phyloP scores from a whole-genome alignment of 2,113 vertebrate genomes.

The Neofelis nebulosa region DNA sequence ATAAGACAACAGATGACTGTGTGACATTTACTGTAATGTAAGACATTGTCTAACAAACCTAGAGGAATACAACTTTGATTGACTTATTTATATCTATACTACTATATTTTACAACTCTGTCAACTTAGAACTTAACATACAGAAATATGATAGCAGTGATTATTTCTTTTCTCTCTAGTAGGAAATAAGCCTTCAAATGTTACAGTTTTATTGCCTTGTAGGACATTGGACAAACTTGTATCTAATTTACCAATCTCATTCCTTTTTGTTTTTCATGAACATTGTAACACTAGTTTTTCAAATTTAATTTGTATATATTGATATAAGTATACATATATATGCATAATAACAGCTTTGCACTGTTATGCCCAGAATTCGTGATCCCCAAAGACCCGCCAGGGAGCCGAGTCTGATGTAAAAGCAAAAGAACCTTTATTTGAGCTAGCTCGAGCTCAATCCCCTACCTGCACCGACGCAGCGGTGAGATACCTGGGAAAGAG shows the following conservation, averaged over 20 bases:
- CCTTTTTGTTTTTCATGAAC: background rate
- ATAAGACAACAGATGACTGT: background rate
- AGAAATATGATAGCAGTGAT: background rate
- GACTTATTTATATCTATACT: background rate
- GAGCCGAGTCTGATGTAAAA: too few species aligned
- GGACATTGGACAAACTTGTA: background rate
- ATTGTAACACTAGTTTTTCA: background rate
- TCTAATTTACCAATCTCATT: background rate
- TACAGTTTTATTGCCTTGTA: background rate
- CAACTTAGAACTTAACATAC: background rate
- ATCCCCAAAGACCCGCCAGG: too few species aligned
- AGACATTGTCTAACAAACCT: background rate
- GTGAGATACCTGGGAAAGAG: too few species aligned
- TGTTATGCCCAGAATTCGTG: too few species aligned
- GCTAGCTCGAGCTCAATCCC: too few species aligned
- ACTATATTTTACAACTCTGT: background rate
- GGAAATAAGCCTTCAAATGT: background rate
- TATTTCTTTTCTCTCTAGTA: background rate
- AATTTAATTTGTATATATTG: background rate
- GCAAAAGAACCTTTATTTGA: too few species aligned
- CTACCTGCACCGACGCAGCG: too few species aligned
- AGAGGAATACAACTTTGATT: background rate
- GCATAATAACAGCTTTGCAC: background rate
- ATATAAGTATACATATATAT: background rate
- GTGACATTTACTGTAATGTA: background rate